Base-by-base conservation (phyloP, 2,888 invertebrate species). In the Hydropsyche betteni region DNA sequence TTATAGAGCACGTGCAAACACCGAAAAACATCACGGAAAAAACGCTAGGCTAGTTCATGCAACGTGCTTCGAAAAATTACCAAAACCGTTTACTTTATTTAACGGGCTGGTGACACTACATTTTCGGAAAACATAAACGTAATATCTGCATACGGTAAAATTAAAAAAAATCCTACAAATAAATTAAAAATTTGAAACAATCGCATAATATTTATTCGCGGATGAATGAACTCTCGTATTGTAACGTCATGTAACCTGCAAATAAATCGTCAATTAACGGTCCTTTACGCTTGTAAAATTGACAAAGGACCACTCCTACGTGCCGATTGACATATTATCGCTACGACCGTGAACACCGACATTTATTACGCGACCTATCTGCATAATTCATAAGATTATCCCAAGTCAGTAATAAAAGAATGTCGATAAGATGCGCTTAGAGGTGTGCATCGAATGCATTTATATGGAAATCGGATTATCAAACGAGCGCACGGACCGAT, bases 311-410 rank as follows among this genome's bases (percentile, higher is more conserved):
- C 58, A 16, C 58, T 64, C 64, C 33, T 64, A 64, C 64, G 64
- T 34, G 34, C 34, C 64, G 36, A 64, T 64, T 64, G 64, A 64
- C 64, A 64, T 64, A 64, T 64, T 36, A 36, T 64, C 64, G 64
- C 64, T 36, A 34, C 34, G 44, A 44, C 44, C 44, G 12, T 36
- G 64, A 64, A 64, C 64, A 58, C 58, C 16, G 58, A 58, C 58
- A 24, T 58, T 58, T 58, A 58, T 58, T 58, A 44, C 44, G 44
- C 44, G 44, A 44, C 44, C 44, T 44, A 64, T 64, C 36, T 64
- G 64, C 64, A 64, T 64, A 64, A 64, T 64, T 64, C 64, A 64
- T 64, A 64, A 33, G 64, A 64, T 64, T 36, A 64, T 34, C 12
- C 64, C 8, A 24, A 34, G 36, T 64, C n/a, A 36, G 34, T 10